Conservation (phyloP, 2,113 vertebrate species). For the Casuarius casuarius region DNA sequence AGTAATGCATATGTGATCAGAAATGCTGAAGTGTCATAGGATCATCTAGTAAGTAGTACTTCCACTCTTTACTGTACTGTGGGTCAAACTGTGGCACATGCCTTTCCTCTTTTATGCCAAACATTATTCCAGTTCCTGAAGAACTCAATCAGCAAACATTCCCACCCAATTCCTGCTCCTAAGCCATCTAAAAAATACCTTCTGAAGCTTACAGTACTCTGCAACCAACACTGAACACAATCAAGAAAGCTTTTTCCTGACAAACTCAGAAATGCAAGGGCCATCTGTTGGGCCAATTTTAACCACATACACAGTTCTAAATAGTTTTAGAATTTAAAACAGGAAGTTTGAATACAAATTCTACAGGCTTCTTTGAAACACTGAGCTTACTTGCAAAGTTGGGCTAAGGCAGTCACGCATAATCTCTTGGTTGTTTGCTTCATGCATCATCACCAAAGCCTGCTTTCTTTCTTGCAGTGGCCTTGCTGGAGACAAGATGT, state of each 20-base stretch:
- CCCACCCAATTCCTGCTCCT: neutral
- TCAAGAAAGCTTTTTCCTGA: neutral
- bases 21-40: neutral
- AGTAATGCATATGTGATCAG: rapidly evolving
- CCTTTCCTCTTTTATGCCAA: neutral
- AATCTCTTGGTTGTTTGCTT: constrained; percentile 89
- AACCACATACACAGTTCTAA: neutral
- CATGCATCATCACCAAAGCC: constrained; percentile 85
- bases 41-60: neutral
- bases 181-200: neutral
- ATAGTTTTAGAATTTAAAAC: neutral
- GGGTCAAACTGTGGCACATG: neutral
- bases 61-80: neutral
- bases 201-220: neutral
- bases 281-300: neutral
- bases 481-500: constrained; percentile 85
- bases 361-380: neutral
- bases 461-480: constrained; percentile 85
- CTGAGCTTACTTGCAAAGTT: constrained; percentile 84
- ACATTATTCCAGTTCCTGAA: neutral
- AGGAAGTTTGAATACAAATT: neutral
- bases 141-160: neutral
- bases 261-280: neutral
- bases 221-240: neutral
- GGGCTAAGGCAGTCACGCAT: constrained; percentile 91